Conservation (phyloP, 2,888 invertebrate genomes). For the Tetramorium bicarinatum region DNA sequence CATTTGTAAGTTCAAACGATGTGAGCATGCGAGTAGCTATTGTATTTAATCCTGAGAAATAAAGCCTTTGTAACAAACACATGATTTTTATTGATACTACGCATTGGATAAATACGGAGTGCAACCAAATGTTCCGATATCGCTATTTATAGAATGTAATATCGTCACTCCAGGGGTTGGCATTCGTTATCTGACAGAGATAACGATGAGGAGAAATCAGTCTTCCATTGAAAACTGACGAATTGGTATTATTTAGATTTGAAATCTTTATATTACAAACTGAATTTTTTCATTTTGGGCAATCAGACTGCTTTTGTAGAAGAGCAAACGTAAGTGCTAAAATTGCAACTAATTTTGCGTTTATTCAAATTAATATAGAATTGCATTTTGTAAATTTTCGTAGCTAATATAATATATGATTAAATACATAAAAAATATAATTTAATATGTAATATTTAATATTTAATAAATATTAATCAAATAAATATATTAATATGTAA, state of each 20-base stretch:
- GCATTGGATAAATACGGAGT: not conserved
- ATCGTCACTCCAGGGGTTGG: not conserved
- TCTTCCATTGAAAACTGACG: not conserved
- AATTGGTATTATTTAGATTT: not conserved
- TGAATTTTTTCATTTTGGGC: not conserved
- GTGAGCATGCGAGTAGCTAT: not conserved
- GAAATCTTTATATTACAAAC: not conserved
- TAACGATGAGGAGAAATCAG: slow-evolving; percentile 9
- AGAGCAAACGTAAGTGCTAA: not conserved
- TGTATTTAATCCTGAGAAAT: slow-evolving; percentile 25
- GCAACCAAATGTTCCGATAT: not conserved
- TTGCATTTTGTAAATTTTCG: not conserved
- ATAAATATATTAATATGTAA: not conserved
- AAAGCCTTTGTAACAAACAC: slow-evolving; percentile 37
- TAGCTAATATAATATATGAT: not conserved
- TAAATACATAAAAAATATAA: not conserved
- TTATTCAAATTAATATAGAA: not conserved
- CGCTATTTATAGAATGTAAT: slow-evolving; percentile 12
- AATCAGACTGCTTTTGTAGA: not conserved
- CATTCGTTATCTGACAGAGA: slow-evolving; percentile 23
- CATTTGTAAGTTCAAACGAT: not conserved
- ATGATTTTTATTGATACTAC: not conserved
- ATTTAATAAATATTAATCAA: no score
- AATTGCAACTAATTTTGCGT: not conserved
- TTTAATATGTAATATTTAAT: not conserved